Evolutionary conservation across 2,113 vertebrate genomes (phyloP), one percentile per base, ranked within the genome.

Genomic region (Todiramphus chloris): DNA sequence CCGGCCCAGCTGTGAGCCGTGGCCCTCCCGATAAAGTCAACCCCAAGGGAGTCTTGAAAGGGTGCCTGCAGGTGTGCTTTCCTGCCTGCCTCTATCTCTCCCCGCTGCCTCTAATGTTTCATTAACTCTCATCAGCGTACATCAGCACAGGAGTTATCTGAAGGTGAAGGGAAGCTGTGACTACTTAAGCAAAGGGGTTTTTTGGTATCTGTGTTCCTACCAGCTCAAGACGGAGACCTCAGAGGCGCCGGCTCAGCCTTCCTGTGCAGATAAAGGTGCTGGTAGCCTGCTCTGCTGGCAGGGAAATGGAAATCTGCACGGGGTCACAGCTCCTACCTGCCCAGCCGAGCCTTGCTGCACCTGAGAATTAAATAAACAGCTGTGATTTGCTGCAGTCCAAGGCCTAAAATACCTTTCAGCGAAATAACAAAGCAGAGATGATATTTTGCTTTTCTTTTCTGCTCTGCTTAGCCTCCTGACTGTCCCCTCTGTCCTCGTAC

Each of bases 61-160:
- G 30, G 17, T 25, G 76, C 31, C 78, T 94, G 95, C 96, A 97
- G 95, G 96, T 96, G 96, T 91, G 95, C 87, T 84, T 96, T 94
- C 95, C 96, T 96, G 90, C 83, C 76, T 0, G 7, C 8, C 30
- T 35, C 62, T 80, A 55, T 90, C 80, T 60, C 87, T 90, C 62
- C 79, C 48, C 39, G 1, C 84, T 16, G 24, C 70, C 64, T 77
- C 67, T 77, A 33, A 7, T 50, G 69, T 56, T n/a, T 92, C 90
- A 95, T 78, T 83, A 95, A 25, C 86, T 75, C 90, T 93, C 94
- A 95, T 95, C 94, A 78, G 88, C 6, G 3, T 14, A 6, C 76
- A 81, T 79, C 92, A 31, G 62, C 87, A 43, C 9, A 16, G 70
- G 75, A 88, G 87, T 73, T 96, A 94, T 96, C 95, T 96, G 83